phyloP scores from a whole-genome alignment of 2,888 invertebrate genomes.

The Labia minor region DNA sequence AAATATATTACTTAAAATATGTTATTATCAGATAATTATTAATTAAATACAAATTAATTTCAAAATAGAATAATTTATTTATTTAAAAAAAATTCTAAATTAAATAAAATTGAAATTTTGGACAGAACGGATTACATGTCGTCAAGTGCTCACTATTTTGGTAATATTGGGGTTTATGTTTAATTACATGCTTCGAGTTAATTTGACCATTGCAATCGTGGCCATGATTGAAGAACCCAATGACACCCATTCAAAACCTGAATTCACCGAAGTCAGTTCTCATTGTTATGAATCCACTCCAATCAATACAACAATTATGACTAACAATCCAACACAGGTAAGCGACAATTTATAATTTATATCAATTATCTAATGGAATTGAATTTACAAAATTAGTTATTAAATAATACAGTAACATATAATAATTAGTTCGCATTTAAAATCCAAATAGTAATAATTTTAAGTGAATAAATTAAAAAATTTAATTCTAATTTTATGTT shows the following conservation, averaged over 20 bases:
- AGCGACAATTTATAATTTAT: background rate
- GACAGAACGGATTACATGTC: constrained; percentile 56
- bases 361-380: background rate
- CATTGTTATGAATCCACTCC: background rate
- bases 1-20: too few species aligned
- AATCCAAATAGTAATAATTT: too few species aligned
- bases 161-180: constrained; percentile 80
- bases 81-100: too few species aligned
- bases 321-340: background rate
- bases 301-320: background rate
- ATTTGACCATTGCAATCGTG: constrained; percentile 76
- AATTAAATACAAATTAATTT: too few species aligned
- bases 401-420: too few species aligned
- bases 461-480: too few species aligned
- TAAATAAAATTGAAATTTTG: too few species aligned
- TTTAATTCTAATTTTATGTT: too few species aligned
- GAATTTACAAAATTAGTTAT: too few species aligned
- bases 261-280: constrained; percentile 27
- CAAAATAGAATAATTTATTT: too few species aligned
- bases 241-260: constrained; percentile 31
- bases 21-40: too few species aligned
- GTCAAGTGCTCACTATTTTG: constrained; percentile 71
- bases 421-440: too few species aligned
- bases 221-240: constrained; percentile 52
- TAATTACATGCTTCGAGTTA: constrained; percentile 79